These are phyloP conservation scores for Pinna nobilis DNA, from an alignment of 1,140 invertebrate species.

Conservation along the genomic window DNA sequence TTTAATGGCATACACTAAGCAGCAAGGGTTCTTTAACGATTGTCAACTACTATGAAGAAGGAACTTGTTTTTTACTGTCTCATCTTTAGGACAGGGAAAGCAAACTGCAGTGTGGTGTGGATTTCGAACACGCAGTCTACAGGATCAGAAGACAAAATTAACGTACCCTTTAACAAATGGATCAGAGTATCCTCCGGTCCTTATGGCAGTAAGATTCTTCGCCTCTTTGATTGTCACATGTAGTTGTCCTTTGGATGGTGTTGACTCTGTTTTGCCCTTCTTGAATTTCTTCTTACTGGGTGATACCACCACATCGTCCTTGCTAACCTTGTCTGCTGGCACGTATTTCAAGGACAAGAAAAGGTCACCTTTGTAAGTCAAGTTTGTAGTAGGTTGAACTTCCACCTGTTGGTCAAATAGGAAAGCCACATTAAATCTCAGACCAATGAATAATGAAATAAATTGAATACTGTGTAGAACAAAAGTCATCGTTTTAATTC, in stretches of 20 bases:
- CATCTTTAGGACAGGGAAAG: no score
- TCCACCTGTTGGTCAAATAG: slow-evolving; percentile 34
- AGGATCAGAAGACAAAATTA: no score
- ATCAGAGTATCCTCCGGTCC: slow-evolving; percentile 92
- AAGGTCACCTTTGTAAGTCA: slow-evolving; percentile 89
- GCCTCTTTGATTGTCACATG: slow-evolving; percentile 96
- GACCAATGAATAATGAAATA: neutral
- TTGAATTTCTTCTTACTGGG: slow-evolving; percentile 39
- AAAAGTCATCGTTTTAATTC: no score
- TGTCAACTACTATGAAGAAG: no score
- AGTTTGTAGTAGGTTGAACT: slow-evolving; percentile 35
- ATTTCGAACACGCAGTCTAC: no score
- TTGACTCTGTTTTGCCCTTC: slow-evolving; percentile 21
- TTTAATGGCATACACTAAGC: no score
- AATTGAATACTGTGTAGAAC: no score
- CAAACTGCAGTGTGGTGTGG: no score
- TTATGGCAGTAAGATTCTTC: slow-evolving; percentile 88
- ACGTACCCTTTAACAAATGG: slow-evolving; percentile 99
- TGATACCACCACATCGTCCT: slow-evolving; percentile 64
- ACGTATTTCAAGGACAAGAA: slow-evolving; percentile 96
- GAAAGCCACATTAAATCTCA: neutral
- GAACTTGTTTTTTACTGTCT: no score
- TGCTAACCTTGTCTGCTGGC: slow-evolving; percentile 80
- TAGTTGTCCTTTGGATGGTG: slow-evolving; percentile 80
- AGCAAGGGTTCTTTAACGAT: no score